Evolutionary conservation across 2,888 invertebrate genomes (phyloP).

Genomic region (Troglohyphantes excavatus): DNA sequence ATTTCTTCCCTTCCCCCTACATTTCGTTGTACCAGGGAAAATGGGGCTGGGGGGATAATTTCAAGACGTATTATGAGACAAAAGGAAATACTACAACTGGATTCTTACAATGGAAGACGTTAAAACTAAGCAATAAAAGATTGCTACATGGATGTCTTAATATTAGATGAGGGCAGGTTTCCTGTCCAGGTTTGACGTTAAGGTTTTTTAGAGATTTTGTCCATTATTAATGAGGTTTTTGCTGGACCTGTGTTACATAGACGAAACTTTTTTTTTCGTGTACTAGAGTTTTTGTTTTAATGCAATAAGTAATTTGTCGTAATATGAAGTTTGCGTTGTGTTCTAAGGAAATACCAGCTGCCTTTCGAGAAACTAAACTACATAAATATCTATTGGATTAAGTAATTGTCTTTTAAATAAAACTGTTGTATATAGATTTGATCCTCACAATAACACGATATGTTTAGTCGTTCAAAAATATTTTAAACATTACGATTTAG

Average conservation of each 20-base stretch:
- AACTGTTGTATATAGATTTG: too few species aligned
- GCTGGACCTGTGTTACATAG: not conserved
- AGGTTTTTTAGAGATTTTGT: not conserved
- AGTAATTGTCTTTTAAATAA: too few species aligned
- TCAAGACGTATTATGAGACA: not conserved
- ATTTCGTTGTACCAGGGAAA: not conserved
- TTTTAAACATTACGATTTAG: too few species aligned
- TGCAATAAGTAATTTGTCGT: too few species aligned
- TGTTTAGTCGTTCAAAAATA: too few species aligned
- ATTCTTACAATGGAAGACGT: not conserved
- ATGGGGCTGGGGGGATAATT: not conserved
- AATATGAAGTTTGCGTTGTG: too few species aligned
- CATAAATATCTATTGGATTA: too few species aligned
- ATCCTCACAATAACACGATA: too few species aligned
- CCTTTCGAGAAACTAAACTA: too few species aligned
- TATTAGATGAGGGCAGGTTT: not conserved
- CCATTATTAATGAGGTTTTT: slow-evolving; percentile 14
- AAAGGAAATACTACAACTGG: not conserved
- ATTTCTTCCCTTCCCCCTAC: not conserved
- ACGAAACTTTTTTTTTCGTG: too few species aligned
- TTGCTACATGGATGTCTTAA: slow-evolving; percentile 12
- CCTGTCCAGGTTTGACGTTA: not conserved
- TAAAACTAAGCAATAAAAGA: slow-evolving; percentile 9
- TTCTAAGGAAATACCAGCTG: too few species aligned
- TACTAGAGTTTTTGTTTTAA: too few species aligned